Conservation (phyloP, 2,113 vertebrate genomes). For the Cairina moschata region DNA sequence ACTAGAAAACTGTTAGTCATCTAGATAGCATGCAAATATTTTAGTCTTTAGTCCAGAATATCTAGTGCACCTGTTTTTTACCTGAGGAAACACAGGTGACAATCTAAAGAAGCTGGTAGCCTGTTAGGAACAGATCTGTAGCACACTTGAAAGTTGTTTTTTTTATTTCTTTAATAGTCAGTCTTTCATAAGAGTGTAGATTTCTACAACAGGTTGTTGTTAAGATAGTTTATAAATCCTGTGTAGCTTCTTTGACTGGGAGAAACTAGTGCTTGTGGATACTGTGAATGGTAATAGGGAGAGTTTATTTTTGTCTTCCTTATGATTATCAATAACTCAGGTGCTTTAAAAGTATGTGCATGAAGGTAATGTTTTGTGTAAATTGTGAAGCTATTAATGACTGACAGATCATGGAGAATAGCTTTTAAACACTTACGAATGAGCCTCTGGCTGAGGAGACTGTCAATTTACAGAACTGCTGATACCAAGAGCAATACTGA, state of each 20-base stretch:
- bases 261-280: not conserved
- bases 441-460: not conserved
- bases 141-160: not conserved
- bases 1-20: not conserved
- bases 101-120: not conserved
- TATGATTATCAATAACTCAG: not conserved
- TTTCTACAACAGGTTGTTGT: not conserved
- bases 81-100: not conserved
- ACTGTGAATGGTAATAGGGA: not conserved
- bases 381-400: not conserved
- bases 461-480: not conserved
- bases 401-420: not conserved
- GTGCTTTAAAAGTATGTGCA: not conserved
- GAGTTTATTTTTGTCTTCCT: not conserved
- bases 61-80: not conserved
- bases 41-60: not conserved
- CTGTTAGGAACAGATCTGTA: not conserved
- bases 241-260: not conserved
- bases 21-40: not conserved
- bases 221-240: not conserved
- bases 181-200: not conserved
- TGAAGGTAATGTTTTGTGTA: not conserved
- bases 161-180: not conserved
- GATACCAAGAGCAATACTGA: not conserved
- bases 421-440: not conserved